Base-by-base conservation (phyloP, 2,888 invertebrate species). In the Rhagophthalmus giganteus region DNA sequence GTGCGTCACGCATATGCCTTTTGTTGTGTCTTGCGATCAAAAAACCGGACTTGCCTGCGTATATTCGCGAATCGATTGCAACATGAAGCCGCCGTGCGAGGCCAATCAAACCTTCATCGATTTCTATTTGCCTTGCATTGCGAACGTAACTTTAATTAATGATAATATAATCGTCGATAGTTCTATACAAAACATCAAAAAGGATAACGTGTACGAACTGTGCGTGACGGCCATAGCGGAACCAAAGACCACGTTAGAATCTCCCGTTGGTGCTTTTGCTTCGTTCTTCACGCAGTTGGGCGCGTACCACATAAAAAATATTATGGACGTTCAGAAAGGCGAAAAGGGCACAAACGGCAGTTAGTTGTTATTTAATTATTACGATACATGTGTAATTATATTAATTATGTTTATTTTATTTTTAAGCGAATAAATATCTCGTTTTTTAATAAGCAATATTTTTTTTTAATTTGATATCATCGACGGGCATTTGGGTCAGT, bases 91-190 rank as follows among this genome's bases (percentile, higher is more conserved):
- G 6, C 31, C 42, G 4, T 50, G 50, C 9, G 55, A 61, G 3
- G 54, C 58, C 20, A 58, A 54, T 31, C 58, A 53, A 6, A 67
- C 68, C 10, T 55, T 54, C 24, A 65, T 71, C 2, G 51, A 59
- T 6, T 54, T 70, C 4, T 60, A 53, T 11, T 62, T 71, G 30
- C 71, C 71, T 2, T 71, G 71, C 50, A 61, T 71, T 48, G 67
- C 69, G 0, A 70, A 63, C 2, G 68, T 70, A 1, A 62, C 50
- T 2, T 11, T 44, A 6, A 9, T 15, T 0, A 33, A 49, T 10
- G 10, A 37, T 16, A 31, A 28, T 9, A 20, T 42, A 5, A 10
- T 37, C 8, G n/a, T n/a, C n/a, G 42, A 42, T 26, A 16, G 10
- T 3, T 4, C 28, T 10, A 12, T 11, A 7, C 13, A 9, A 3